A percentile compares a stretch with the other conserved stretches of the same genome.
Conservation (phyloP, 2,797 vertebrate species). For the Tapera naevia region DNA sequence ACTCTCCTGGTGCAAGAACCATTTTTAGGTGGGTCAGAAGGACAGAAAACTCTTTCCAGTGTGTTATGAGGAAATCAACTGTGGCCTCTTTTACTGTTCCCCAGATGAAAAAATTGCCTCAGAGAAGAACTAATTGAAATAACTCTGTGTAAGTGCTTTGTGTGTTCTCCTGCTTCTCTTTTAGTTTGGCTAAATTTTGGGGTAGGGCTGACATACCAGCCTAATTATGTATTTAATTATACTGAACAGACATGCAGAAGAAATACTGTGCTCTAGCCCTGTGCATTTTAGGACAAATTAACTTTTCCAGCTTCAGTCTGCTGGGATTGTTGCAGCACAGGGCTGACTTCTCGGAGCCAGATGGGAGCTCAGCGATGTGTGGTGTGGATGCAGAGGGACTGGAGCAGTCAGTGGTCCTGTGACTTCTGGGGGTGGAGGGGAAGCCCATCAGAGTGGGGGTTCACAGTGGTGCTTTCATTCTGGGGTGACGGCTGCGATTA, state of each 20-base stretch:
- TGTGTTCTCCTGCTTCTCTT: constrained; percentile 1
- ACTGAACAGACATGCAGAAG: not conserved
- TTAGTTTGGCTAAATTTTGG: not conserved
- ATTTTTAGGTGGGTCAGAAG: not conserved
- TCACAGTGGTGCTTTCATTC: not conserved
- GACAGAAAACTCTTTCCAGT: not conserved
- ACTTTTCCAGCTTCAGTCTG: not conserved
- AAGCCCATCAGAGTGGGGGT: not conserved
- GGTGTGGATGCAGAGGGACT: not conserved
- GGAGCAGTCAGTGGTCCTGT: not conserved
- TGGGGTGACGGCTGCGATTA: not conserved
- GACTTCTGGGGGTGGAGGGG: not conserved
- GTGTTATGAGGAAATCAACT: not conserved
- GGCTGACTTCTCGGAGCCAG: not conserved
- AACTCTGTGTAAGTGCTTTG: not conserved
- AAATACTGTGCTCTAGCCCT: not conserved
- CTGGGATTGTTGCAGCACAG: not conserved
- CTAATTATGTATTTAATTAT: constrained; percentile 48
- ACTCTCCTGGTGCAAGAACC: not conserved
- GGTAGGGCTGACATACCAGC: constrained; percentile 15
- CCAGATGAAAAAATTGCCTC: constrained; percentile 31
- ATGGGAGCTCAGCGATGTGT: accelerated
- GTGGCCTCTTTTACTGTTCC: constrained; percentile 14
- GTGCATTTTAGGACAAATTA: not conserved
- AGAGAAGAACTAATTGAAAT: constrained; percentile 38